Conservation (phyloP, 2,797 vertebrate species). For the Austrolebias charrua region DNA sequence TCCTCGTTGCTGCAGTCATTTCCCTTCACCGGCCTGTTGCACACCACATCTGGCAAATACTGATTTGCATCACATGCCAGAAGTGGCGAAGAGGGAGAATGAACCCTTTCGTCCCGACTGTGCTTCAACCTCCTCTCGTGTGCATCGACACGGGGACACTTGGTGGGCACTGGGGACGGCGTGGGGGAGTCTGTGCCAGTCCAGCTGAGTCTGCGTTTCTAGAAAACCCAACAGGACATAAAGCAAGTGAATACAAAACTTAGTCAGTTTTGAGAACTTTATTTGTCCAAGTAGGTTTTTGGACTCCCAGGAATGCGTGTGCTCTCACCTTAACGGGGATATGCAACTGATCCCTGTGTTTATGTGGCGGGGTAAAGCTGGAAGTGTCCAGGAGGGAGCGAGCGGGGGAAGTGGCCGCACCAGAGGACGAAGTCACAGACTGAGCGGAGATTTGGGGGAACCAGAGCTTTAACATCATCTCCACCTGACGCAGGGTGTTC, state of each 20-base stretch:
- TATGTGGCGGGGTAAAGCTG: constrained; percentile 66
- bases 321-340: constrained; percentile 72
- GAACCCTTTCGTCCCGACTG: constrained; percentile 12
- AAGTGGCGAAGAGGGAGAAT: constrained; percentile 10
- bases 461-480: constrained; percentile 92
- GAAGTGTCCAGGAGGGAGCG: constrained; percentile 37
- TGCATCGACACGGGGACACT: constrained; percentile 46
- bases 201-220: constrained; percentile 82
- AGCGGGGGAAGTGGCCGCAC: constrained; percentile 36
- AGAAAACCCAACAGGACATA: constrained; percentile 27
- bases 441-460: constrained; percentile 84
- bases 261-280: neutral
- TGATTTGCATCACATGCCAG: constrained; percentile 10
- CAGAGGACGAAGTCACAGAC: constrained; percentile 41
- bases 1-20: constrained; percentile 43
- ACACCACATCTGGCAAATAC: constrained; percentile 8
- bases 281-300: constrained; percentile 1
- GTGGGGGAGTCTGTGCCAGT: constrained; percentile 70
- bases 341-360: constrained; percentile 73
- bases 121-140: constrained; percentile 42
- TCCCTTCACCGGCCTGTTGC: constrained; percentile 33
- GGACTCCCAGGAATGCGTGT: neutral
- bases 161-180: constrained; percentile 59
- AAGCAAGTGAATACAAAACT: constrained; percentile 10
- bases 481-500: constrained; percentile 90